phyloP scores from a whole-genome alignment of 2,113 vertebrate species.

The Apeltes quadracus region DNA sequence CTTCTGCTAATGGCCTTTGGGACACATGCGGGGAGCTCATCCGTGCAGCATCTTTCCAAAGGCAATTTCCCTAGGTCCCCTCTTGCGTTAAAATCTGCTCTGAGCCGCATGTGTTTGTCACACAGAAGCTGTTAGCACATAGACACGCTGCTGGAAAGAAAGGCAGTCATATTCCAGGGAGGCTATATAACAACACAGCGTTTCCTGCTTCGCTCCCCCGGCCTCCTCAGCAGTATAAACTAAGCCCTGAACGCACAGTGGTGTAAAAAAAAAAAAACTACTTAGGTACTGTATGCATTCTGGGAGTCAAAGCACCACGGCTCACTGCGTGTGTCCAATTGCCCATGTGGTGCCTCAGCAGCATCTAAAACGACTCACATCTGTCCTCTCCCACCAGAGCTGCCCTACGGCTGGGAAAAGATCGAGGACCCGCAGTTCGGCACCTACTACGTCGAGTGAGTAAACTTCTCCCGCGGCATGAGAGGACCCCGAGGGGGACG shows the following conservation, averaged over 20 bases:
- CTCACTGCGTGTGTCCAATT: slow-evolving; percentile 44
- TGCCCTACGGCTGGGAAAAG: slow-evolving; percentile 99
- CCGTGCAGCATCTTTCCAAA: slow-evolving; percentile 64
- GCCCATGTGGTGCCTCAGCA: slow-evolving; percentile 38
- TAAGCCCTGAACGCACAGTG: slow-evolving; percentile 35
- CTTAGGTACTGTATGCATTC: no score
- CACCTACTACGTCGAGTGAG: slow-evolving; percentile 97
- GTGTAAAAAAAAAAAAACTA: slow-evolving; percentile 47
- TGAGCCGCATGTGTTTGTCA: slow-evolving; percentile 54
- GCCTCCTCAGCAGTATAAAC: slow-evolving; percentile 27
- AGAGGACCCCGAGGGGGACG: neutral
- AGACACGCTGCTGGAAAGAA: slow-evolving; percentile 42
- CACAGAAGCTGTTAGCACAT: slow-evolving; percentile 29
- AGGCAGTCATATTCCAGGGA: slow-evolving; percentile 45
- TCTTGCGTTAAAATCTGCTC: slow-evolving; percentile 67
- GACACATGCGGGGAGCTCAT: slow-evolving; percentile 68
- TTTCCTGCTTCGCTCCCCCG: slow-evolving; percentile 1
- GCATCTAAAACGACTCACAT: slow-evolving; percentile 40
- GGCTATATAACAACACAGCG: slow-evolving; percentile 30
- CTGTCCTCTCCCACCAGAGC: slow-evolving; percentile 80
- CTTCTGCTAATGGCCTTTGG: slow-evolving; percentile 65
- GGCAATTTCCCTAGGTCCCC: slow-evolving; percentile 63
- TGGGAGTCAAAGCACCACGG: slow-evolving; percentile 26
- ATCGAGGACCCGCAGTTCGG: slow-evolving; percentile 98
- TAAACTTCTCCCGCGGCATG: slow-evolving; percentile 55